Conservation (phyloP, 2,888 invertebrate genomes). For the Chrysomela aeneicollis region DNA sequence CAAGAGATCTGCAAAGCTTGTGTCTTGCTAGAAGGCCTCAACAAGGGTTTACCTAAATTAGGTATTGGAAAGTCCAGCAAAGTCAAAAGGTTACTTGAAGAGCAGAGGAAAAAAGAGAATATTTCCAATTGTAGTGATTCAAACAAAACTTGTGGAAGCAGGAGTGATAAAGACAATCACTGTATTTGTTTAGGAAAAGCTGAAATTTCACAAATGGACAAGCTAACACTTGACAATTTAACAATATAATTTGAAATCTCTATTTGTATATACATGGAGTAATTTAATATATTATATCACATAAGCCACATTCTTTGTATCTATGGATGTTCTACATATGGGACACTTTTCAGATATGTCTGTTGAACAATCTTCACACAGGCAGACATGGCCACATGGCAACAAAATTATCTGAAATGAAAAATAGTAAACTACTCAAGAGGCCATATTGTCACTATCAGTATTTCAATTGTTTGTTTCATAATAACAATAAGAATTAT, state of each 20-base stretch:
- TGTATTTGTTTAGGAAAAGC: slow-evolving; percentile 34
- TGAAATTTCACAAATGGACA: slow-evolving; percentile 28
- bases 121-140: slow-evolving; percentile 1
- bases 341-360: slow-evolving; percentile 78
- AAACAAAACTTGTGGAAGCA: slow-evolving; percentile 20
- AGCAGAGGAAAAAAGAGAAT: slow-evolving; percentile 58
- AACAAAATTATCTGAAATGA: slow-evolving; percentile 76
- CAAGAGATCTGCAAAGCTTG: slow-evolving; percentile 97
- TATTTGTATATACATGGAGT: slow-evolving; percentile 9
- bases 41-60: slow-evolving; percentile 88
- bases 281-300: slow-evolving; percentile 65
- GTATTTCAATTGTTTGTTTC: background rate
- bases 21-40: slow-evolving; percentile 92
- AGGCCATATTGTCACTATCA: background rate
- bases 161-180: slow-evolving; percentile 21
- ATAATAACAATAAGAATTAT: slow-evolving; percentile 21
- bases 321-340: slow-evolving; percentile 77
- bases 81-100: slow-evolving; percentile 72
- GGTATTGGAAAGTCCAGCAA: slow-evolving; percentile 92
- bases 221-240: slow-evolving; percentile 28
- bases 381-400: slow-evolving; percentile 90
- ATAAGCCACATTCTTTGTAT: slow-evolving; percentile 77
- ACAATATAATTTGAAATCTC: slow-evolving; percentile 31
- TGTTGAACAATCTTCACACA: slow-evolving; percentile 85
- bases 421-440: slow-evolving; percentile 13